Conservation (phyloP, 2,113 vertebrate species). For the Chloroceryle aenea region DNA sequence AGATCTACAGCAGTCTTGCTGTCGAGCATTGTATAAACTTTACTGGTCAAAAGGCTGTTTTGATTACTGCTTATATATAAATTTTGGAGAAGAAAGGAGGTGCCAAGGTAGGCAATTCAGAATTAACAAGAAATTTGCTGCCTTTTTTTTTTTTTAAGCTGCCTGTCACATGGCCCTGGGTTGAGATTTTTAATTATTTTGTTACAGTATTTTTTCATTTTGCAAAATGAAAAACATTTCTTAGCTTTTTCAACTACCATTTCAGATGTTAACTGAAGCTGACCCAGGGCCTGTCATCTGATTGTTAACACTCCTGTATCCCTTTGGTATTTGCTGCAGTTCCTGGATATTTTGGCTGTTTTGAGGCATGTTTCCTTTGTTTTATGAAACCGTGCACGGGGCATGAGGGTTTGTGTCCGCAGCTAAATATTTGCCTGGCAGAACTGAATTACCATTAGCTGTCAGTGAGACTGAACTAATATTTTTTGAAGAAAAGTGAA, state of each 20-base stretch:
- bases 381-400: not conserved
- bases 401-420: not conserved
- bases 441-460: not conserved
- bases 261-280: not conserved
- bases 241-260: not conserved
- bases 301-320: not conserved
- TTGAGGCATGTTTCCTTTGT: not conserved
- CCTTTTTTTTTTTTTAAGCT: not conserved
- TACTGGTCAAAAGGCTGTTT: conserved; percentile 18
- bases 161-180: not conserved
- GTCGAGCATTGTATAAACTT: not conserved
- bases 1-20: conserved; percentile 39
- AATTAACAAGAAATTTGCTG: not conserved
- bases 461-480: not conserved
- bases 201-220: not conserved
- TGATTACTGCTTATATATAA: conserved; percentile 18
- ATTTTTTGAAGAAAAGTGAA: not conserved
- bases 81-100: conserved; percentile 8
- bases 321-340: not conserved
- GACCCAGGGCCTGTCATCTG: not conserved
- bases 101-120: conserved; percentile 17
- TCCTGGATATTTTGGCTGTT: not conserved
- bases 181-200: not conserved
- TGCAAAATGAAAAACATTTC: not conserved
- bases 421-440: not conserved